Conservation (phyloP, 2,113 vertebrate genomes). For the Corythornis cristatus region DNA sequence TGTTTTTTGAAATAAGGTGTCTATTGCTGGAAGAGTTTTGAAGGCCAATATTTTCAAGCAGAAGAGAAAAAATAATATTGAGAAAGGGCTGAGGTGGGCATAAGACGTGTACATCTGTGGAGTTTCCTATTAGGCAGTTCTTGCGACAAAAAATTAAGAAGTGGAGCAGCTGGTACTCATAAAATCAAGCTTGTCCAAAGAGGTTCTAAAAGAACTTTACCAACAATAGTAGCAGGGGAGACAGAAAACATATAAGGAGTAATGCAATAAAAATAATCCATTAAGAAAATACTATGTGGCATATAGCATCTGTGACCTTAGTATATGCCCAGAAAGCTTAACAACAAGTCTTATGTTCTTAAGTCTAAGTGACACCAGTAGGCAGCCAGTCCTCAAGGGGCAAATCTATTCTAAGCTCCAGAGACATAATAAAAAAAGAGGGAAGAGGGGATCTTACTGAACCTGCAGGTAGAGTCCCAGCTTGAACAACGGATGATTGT, state of each 20-base stretch:
- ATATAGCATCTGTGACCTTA: neutral
- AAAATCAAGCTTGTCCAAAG: neutral
- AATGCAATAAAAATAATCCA: neutral
- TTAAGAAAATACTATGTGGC: neutral
- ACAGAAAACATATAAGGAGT: neutral
- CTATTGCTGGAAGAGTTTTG: neutral
- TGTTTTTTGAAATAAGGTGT: neutral
- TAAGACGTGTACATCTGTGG: neutral
- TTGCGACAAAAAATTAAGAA: neutral
- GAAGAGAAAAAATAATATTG: neutral
- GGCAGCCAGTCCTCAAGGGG: neutral
- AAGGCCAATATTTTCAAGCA: neutral
- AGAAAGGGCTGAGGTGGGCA: neutral
- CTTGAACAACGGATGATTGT: neutral
- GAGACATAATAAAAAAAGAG: neutral
- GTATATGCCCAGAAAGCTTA: neutral
- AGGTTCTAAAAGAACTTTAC: neutral
- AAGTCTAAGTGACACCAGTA: neutral
- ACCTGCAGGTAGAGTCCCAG: neutral
- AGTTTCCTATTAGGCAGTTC: neutral
- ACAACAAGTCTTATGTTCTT: neutral
- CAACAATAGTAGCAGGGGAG: neutral
- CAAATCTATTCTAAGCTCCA: neutral
- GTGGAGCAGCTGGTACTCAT: neutral
- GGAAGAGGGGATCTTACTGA: neutral